Evolutionary conservation across 1,140 invertebrate species (phyloP).

Genomic region (Ceratosolen solmsi): DNA sequence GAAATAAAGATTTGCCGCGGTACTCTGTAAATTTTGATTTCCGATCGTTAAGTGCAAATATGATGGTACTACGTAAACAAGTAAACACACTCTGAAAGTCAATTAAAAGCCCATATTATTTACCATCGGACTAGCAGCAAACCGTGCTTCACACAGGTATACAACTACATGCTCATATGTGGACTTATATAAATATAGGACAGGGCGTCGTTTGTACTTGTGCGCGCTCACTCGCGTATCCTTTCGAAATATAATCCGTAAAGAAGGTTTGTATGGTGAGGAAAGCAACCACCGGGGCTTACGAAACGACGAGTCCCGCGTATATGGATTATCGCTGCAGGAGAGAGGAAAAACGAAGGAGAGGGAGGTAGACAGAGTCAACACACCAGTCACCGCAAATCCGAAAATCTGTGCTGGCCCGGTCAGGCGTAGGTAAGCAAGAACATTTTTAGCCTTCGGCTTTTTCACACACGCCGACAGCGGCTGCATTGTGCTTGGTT

Average conservation of each 20-base stretch:
- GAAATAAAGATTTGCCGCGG: neutral
- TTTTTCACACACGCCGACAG: neutral
- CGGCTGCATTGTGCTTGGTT: neutral
- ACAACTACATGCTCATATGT: neutral
- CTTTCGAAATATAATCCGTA: slow-evolving; percentile 13
- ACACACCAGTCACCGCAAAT: slow-evolving; percentile 28
- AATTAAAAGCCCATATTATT: slow-evolving; percentile 28
- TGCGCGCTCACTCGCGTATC: neutral
- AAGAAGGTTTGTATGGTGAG: slow-evolving; percentile 8
- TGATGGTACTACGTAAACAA: neutral
- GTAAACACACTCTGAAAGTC: neutral
- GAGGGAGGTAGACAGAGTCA: neutral
- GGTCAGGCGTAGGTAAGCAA: neutral
- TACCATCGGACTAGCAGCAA: neutral
- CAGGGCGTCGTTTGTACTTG: too few relatives aligned
- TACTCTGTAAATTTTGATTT: neutral
- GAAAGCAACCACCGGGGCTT: neutral
- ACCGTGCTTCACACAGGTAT: too few relatives aligned
- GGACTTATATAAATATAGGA: too few relatives aligned
- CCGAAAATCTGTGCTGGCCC: slow-evolving; percentile 20
- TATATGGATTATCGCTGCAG: slow-evolving; percentile 16
- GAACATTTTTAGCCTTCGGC: neutral
- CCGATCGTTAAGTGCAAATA: neutral
- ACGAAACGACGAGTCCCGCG: neutral
- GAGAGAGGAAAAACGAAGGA: neutral